Evolutionary conservation across 2,888 invertebrate species (phyloP).

Genomic region (Leucophora obtusa): DNA sequence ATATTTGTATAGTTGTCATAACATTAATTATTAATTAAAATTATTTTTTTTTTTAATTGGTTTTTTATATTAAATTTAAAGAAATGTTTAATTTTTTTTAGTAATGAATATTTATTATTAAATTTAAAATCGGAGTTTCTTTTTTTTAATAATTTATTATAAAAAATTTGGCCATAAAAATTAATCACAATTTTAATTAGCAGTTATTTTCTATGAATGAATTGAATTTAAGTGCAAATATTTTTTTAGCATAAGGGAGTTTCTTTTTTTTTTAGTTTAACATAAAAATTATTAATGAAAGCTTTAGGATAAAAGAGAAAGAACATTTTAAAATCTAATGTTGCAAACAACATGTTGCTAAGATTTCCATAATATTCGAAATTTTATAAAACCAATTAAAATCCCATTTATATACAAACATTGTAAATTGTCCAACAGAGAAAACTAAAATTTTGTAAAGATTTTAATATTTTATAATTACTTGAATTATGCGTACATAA

Average conservation of each 20-base stretch:
- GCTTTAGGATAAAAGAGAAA: too few relatives aligned
- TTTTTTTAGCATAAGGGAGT: slow-evolving; percentile 39
- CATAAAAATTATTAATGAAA: too few relatives aligned
- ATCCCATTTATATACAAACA: too few relatives aligned
- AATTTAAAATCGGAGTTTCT: slow-evolving; percentile 24
- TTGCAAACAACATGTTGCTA: too few relatives aligned
- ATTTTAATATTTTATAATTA: too few relatives aligned
- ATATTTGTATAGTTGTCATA: slow-evolving; percentile 44
- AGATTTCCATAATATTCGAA: too few relatives aligned
- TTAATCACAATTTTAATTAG: slow-evolving; percentile 17
- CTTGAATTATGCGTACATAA: too few relatives aligned
- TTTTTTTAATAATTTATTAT: slow-evolving; percentile 35
- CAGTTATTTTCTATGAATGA: slow-evolving; percentile 12
- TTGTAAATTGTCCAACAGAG: too few relatives aligned
- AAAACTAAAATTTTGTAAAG: too few relatives aligned
- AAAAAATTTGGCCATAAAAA: slow-evolving; percentile 49
- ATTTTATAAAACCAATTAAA: too few relatives aligned
- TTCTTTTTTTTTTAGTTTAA: too few relatives aligned
- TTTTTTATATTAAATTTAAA: slow-evolving; percentile 7
- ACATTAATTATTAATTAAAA: slow-evolving; percentile 15
- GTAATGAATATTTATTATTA: slow-evolving; percentile 7
- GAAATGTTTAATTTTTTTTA: slow-evolving; percentile 22
- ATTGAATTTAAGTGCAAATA: slow-evolving; percentile 58
- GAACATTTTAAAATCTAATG: too few relatives aligned
- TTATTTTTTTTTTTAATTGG: slow-evolving; percentile 19